Percentiles rank a stretch among this genome's conserved stretches.
phyloP scores from a whole-genome alignment of 1,140 invertebrate species.

The Pogonognathellus flavescens region DNA sequence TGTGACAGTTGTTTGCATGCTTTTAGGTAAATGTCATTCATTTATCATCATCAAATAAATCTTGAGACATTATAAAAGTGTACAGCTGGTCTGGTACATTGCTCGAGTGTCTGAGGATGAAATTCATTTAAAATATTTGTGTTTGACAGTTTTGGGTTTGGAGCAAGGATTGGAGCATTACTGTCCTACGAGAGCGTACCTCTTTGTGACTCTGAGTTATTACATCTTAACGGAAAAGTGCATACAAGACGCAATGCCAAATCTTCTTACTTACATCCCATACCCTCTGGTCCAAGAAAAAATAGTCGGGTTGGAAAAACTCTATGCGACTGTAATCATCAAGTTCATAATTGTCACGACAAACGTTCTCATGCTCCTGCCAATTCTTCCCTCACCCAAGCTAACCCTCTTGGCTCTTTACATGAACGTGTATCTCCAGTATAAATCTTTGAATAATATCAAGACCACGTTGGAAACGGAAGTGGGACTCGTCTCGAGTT shows the following conservation, averaged over 20 bases:
- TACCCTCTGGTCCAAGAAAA: conserved; percentile 52
- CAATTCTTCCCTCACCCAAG: conserved; percentile 51
- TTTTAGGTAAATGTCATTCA: conserved; percentile 70
- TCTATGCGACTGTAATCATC: conserved; percentile 64
- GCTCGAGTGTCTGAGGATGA: too few relatives aligned
- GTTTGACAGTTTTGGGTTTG: conserved; percentile 75
- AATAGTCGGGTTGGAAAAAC: conserved; percentile 66
- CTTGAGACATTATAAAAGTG: too few relatives aligned
- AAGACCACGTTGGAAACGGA: conserved; percentile 74
- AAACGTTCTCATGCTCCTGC: conserved; percentile 52
- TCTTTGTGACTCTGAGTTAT: conserved; percentile 77
- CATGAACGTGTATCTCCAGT: conserved; percentile 78
- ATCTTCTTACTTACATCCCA: conserved; percentile 59
- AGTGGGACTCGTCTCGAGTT: conserved; percentile 75
- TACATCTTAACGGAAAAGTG: conserved; percentile 82
- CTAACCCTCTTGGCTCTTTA: conserved; percentile 76
- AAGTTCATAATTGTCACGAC: conserved; percentile 58
- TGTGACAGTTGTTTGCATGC: conserved; percentile 83
- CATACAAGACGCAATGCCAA: conserved; percentile 61
- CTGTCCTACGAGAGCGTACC: conserved; percentile 77
- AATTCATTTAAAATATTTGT: neutral
- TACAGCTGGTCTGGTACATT: neutral
- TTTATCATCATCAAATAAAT: too few relatives aligned
- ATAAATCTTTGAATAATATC: conserved; percentile 75
- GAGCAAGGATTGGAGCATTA: conserved; percentile 83